Evolutionary conservation across 2,888 invertebrate genomes (phyloP).

Genomic region (Eubasilissa splendida): DNA sequence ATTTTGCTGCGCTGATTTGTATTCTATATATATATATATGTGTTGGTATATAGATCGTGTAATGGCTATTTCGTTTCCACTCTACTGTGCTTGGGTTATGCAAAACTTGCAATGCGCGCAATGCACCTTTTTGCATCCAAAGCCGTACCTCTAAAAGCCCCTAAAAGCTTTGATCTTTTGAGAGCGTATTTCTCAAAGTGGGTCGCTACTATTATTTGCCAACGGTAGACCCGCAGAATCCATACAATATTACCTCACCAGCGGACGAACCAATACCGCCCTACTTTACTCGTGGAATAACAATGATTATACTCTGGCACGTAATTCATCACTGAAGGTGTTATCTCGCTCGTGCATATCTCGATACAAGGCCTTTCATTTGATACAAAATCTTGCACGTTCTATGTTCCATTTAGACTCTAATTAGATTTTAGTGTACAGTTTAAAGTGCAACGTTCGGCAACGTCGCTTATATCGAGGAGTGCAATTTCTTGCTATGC

Average conservation of each 20-base stretch:
- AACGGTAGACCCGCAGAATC: background rate
- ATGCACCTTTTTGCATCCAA: constrained; percentile 17
- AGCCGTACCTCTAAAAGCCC: background rate
- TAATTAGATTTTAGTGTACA: too few species aligned
- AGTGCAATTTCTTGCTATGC: too few species aligned
- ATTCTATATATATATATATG: too few species aligned
- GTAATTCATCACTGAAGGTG: constrained; percentile 28
- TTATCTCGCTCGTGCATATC: constrained; percentile 34
- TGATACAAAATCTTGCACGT: background rate
- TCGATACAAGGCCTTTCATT: constrained; percentile 17
- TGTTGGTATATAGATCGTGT: too few species aligned
- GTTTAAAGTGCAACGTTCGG: too few species aligned
- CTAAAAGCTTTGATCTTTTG: constrained; percentile 24
- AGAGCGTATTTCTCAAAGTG: constrained; percentile 16
- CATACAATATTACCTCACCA: constrained; percentile 9
- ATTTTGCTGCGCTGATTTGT: too few species aligned
- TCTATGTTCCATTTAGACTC: too few species aligned
- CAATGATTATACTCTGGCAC: constrained; percentile 12
- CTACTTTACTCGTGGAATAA: constrained; percentile 28
- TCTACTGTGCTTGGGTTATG: too few species aligned
- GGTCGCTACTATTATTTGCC: constrained; percentile 12
- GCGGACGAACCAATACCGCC: constrained; percentile 8
- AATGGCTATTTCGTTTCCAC: too few species aligned
- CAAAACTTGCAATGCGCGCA: constrained; percentile 1
- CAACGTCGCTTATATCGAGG: too few species aligned